Base-by-base conservation (phyloP, 2,888 invertebrate genomes). In the Athalia circularis region DNA sequence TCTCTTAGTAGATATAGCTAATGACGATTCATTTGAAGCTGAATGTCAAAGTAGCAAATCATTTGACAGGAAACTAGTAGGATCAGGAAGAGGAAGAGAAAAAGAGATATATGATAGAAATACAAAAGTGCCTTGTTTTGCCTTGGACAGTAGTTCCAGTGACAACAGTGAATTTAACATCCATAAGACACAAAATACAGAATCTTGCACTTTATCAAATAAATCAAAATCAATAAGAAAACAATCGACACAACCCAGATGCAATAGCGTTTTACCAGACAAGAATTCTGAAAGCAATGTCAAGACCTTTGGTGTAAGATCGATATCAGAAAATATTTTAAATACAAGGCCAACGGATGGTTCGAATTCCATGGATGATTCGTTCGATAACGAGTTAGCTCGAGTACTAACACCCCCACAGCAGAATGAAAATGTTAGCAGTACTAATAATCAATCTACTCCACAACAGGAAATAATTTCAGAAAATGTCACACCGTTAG, bases 401-500 rank as follows among this genome's bases (percentile, higher is more conserved):
- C 68, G n/a, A 50, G 50, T 62, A 50, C 6, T 15, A 62, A 62
- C 75, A 13, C 61, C 77, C 29, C 68, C 77, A 8, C 29, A 57
- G 47, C 29, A 61, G 52, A 45, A 68, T 15, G 47, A 8, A 9
- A 6, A 15, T 54, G 67, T 52, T 48, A 77, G 65, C 65, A 57
- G 29, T 13, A 48, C 9, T 57, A 50, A 13, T 48, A 13, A 62
- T 61, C 65, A 77, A 52, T 61, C 11, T 7, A 77, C 77, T 29
- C 77, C 70, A 11, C 43, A 72, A 74, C 79, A 67, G 74, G 80
- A 72, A n/a, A 78, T 78, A 59, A 74, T 68, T 45, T 77, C 80
- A 68, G 81, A 85, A 57, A 89, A 88, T 50, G 88, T 91, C 57
- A 92, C 93, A 13, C 93, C 93, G 1, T 89, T 92, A 85, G 90